Evolutionary conservation across 2,888 invertebrate species (phyloP), one percentile per base, ranked within the genome.

Genomic region (Dione vanillae): DNA sequence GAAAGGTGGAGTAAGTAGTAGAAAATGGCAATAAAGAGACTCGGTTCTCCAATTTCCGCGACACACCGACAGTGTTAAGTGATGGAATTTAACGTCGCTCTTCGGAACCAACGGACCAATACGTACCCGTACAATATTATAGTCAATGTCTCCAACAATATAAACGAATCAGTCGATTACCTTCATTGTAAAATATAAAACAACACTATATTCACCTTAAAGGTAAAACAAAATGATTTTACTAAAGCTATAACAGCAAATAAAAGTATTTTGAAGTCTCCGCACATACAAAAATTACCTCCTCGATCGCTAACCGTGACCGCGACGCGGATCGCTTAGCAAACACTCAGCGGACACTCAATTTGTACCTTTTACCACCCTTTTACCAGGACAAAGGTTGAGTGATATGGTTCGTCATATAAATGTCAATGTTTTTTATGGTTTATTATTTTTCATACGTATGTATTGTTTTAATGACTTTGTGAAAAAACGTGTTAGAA

Each of bases 321-420:
- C 78, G 76, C 78, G 72, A 78, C 76, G 76, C 78, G 79, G 78
- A 79, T 78, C 80, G 81, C 78, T 80, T 83, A 77, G 82, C 80
- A 85, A 85, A 84, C 82, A 84, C 80, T 82, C 77, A 77, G 74
- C 78, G 79, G 78, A 80, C 80, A 81, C 82, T 83, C 85, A 84
- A 86, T 86, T 86, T 85, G 85, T 85, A 82, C 78, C 82, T 80
- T 82, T 82, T 81, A 81, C 77, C 80, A 77, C 78, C 78, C 79
- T 80, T 79, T 79, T 78, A 73, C 74, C 77, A 62, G 75, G 74
- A 80, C 81, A 79, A 82, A 81, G 77, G 74, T 74, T 68, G 70
- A 69, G 69, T 67, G 65, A 58, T 56, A 27, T 66, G 64, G 62
- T 56, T 35, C 16, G 47, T 45, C 27, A 14, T 59, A 51, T 19